A percentile compares a stretch with the other conserved stretches of the same genome.
phyloP scores from a whole-genome alignment of 2,888 invertebrate species.

The Stramonita haemastoma region DNA sequence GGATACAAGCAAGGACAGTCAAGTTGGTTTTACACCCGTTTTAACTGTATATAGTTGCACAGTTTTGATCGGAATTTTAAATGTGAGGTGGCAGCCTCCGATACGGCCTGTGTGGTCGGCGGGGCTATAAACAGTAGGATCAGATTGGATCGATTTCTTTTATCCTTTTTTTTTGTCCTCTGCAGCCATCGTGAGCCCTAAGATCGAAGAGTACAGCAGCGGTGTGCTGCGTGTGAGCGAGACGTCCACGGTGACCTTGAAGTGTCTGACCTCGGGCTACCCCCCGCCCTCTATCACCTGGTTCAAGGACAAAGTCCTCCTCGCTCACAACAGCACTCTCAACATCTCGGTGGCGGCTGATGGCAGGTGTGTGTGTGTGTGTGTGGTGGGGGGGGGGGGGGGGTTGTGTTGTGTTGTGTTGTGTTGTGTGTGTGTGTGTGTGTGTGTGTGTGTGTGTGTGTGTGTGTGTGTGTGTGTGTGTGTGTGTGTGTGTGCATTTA shows the following conservation, averaged over 20 bases:
- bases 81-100: too few relatives aligned
- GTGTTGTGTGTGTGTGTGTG: neutral
- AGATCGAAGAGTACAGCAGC: conserved; percentile 43
- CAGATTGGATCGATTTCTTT: too few relatives aligned
- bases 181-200: conserved; percentile 45
- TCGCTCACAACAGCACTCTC: conserved; percentile 45
- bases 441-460: conserved; percentile 25
- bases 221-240: conserved; percentile 47
- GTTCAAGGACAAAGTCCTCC: conserved; percentile 57
- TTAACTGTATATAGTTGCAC: too few relatives aligned
- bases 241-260: conserved; percentile 46
- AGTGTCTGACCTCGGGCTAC: conserved; percentile 60
- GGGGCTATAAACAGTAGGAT: too few relatives aligned
- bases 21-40: too few relatives aligned
- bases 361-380: conserved; percentile 34
- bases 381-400: neutral
- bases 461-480: neutral
- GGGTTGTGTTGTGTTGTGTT: neutral
- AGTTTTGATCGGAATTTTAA: too few relatives aligned
- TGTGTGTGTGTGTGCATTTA: neutral
- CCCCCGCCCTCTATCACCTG: conserved; percentile 71
- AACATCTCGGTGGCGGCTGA: conserved; percentile 49
- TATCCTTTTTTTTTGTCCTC: neutral
- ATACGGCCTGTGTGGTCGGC: too few relatives aligned
- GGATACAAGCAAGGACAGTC: too few relatives aligned